Conservation (phyloP, 2,797 vertebrate genomes). For the Eleutherodactylus coqui region DNA sequence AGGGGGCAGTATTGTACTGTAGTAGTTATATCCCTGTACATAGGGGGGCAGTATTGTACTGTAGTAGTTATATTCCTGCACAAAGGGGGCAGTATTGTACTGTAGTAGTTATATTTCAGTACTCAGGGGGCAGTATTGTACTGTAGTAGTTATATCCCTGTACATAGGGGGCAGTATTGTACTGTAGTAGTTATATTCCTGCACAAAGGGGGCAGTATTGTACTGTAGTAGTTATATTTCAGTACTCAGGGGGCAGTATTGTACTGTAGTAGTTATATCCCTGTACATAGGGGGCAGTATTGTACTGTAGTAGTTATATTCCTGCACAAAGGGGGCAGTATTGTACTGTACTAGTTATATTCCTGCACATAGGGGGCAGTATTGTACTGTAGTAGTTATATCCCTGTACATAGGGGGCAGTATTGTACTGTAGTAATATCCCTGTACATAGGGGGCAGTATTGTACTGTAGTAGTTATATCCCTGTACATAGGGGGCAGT, state of each 20-base stretch:
- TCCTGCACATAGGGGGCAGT: neutral
- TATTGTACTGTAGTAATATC: conserved; percentile 10
- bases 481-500: too few species aligned
- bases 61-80: neutral
- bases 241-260: too few species aligned
- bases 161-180: neutral
- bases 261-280: too few species aligned
- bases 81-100: neutral
- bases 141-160: neutral
- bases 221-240: too few species aligned
- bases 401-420: neutral
- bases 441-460: conserved; percentile 9
- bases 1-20: too few species aligned
- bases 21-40: neutral
- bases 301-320: too few species aligned
- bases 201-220: neutral
- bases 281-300: too few species aligned
- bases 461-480: too few species aligned
- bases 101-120: neutral
- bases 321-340: too few species aligned
- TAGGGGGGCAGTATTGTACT: neutral
- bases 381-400: conserved; percentile 7
- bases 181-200: too few species aligned
- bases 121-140: neutral
- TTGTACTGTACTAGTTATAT: neutral